Base-by-base conservation (phyloP, 2,888 invertebrate species). In the Hemistola chrysoprasaria region DNA sequence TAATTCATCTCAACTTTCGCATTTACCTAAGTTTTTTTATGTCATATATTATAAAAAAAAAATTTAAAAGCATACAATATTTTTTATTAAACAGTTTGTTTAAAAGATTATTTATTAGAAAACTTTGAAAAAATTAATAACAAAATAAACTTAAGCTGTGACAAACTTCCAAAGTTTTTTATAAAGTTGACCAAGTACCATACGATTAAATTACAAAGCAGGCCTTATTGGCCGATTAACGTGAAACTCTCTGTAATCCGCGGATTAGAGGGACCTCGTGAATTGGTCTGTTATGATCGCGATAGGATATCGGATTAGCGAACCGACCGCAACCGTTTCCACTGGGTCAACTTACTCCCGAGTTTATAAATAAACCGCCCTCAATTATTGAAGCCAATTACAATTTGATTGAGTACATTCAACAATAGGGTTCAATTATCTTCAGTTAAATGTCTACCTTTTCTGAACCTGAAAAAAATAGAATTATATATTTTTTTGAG, bases 221-320 rank as follows among this genome's bases (percentile, higher is more conserved):
- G 48, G 46, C 47, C 51, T 50, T 50, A 51, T 53, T 53, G 48
- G 51, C 50, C 51, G 51, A 56, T 54, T 54, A 54, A 51, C 51
- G 47, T 53, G 46, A 56, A 56, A 56, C 45, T 53, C 52, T 44
- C 41, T 53, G 49, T 54, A 50, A 50, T 50, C 53, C 49, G 47
- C 42, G 50, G 56, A 50, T 55, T 55, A 55, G 48, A 36, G 42
- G 44, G 34, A 35, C 40, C 52, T 50, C 50, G 50, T 48, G 55
- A 55, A 52, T 55, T 45, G 55, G 50, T 41, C 48, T 52, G 46
- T 50, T 55, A 55, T 55, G 50, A 55, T 50, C 46, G 39, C 55
- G 55, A 52, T 55, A 62, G 48, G 58, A 62, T 57, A 65, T 59
- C 54, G 59, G 62, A 62, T 65, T 63, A 65, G 59, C 64, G 56